Percentiles rank a stretch among this genome's conserved stretches.
These are phyloP conservation scores for Abrostola tripartita DNA, from an alignment of 2,888 invertebrate species.

Conservation along the genomic window DNA sequence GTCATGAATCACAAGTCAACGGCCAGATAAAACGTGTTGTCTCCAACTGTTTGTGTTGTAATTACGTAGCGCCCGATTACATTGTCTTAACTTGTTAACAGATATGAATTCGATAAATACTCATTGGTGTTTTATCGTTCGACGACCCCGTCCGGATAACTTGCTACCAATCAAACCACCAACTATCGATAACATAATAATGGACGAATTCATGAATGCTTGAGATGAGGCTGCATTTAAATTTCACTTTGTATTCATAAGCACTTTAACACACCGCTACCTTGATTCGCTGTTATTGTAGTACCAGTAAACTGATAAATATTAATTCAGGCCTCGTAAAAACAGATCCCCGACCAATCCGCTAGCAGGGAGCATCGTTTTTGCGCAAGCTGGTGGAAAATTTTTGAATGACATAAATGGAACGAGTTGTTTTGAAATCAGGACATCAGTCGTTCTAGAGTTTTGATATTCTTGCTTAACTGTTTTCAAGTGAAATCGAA, in stretches of 20 bases:
- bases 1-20: slow-evolving; percentile 66
- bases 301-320: slow-evolving; percentile 78
- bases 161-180: slow-evolving; percentile 61
- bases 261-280: slow-evolving; percentile 71
- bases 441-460: slow-evolving; percentile 57
- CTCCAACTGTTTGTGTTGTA: slow-evolving; percentile 64
- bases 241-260: slow-evolving; percentile 80
- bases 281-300: slow-evolving; percentile 76
- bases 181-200: slow-evolving; percentile 60
- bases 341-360: slow-evolving; percentile 62
- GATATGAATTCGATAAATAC: slow-evolving; percentile 74
- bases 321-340: slow-evolving; percentile 71
- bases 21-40: slow-evolving; percentile 67
- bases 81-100: slow-evolving; percentile 74
- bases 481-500: slow-evolving; percentile 68
- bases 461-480: slow-evolving; percentile 67
- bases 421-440: slow-evolving; percentile 68
- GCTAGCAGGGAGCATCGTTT: slow-evolving; percentile 57
- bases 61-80: slow-evolving; percentile 69
- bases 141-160: slow-evolving; percentile 66
- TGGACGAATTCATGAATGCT: slow-evolving; percentile 69
- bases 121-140: slow-evolving; percentile 73
- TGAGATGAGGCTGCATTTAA: slow-evolving; percentile 71
- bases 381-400: slow-evolving; percentile 68
- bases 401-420: slow-evolving; percentile 66